phyloP scores from a whole-genome alignment of 1,140 invertebrate genomes.

The Drusus annulatus region DNA sequence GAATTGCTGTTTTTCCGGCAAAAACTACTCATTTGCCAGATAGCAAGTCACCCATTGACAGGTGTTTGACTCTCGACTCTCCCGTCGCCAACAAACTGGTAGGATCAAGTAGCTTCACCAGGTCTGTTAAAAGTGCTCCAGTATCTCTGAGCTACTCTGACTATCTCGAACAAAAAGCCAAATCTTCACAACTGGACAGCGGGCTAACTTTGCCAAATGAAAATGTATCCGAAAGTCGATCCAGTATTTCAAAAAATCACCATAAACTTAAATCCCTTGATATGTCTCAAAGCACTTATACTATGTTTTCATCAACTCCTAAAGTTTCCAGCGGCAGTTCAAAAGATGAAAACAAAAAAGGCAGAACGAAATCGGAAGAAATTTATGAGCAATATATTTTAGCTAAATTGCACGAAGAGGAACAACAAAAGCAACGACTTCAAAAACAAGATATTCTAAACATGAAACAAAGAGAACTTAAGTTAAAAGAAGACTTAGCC shows the following conservation, averaged over 20 bases:
- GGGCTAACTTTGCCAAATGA: not conserved
- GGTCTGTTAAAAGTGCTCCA: constrained; percentile 14
- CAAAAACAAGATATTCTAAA: constrained; percentile 60
- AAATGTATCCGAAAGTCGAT: constrained; percentile 18
- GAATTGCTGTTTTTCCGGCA: too few species aligned
- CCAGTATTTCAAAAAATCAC: constrained; percentile 8
- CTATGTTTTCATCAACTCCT: constrained; percentile 19
- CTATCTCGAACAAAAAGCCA: constrained; percentile 26
- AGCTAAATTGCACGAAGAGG: constrained; percentile 65
- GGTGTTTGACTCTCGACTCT: not conserved
- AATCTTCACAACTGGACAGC: not conserved
- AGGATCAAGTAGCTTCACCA: not conserved
- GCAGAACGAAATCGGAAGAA: constrained; percentile 66
- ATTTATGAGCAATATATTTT: constrained; percentile 67
- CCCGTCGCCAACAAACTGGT: not conserved
- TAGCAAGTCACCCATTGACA: not conserved
- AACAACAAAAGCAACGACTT: constrained; percentile 64
- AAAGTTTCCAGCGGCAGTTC: constrained; percentile 26
- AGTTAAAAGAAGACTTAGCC: not conserved
- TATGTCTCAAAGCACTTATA: constrained; percentile 3
- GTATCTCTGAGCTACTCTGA: constrained; percentile 21
- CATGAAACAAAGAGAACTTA: constrained; percentile 22
- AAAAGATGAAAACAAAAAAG: constrained; percentile 55
- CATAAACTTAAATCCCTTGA: constrained; percentile 1
- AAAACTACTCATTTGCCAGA: too few species aligned